Percentiles rank a stretch among this genome's conserved stretches.
Evolutionary conservation across 1,140 invertebrate genomes (phyloP).

Genomic region (Danaus melanippus): DNA sequence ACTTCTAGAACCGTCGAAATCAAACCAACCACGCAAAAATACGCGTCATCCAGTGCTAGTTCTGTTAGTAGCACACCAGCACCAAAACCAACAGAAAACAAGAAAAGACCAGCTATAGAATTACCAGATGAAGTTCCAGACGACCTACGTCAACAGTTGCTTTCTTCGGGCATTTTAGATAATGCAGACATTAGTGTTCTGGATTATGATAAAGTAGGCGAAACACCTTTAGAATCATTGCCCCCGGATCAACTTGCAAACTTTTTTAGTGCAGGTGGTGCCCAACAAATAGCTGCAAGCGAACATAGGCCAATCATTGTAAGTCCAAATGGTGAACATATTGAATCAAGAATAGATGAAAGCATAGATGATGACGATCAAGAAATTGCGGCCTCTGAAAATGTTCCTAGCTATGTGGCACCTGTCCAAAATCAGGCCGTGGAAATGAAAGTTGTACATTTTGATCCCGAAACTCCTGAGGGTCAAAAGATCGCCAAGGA

Average conservation of each 20-base stretch:
- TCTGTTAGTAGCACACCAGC: constrained; percentile 54
- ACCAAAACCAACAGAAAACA: constrained; percentile 68
- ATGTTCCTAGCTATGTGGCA: constrained; percentile 56
- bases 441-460: constrained; percentile 88
- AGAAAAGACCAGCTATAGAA: constrained; percentile 74
- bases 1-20: constrained; percentile 58
- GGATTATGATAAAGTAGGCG: constrained; percentile 91
- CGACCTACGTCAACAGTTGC: constrained; percentile 84
- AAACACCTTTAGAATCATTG: constrained; percentile 85
- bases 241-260: constrained; percentile 89
- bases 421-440: constrained; percentile 74
- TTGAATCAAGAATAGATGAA: constrained; percentile 71
- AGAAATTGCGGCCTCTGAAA: constrained; percentile 62
- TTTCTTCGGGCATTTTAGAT: constrained; percentile 88
- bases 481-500: constrained; percentile 80
- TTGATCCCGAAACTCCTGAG: constrained; percentile 81
- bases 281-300: constrained; percentile 78
- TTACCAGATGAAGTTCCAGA: constrained; percentile 90
- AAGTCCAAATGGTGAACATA: constrained; percentile 74
- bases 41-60: constrained; percentile 57
- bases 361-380: constrained; percentile 66
- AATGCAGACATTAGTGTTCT: constrained; percentile 89
- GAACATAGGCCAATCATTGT: constrained; percentile 77
- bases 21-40: constrained; percentile 56
- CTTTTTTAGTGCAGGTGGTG: constrained; percentile 84